Evolutionary conservation across 2,797 vertebrate genomes (phyloP), one percentile per base, ranked within the genome.

Genomic region (Protonibea diacanthus): DNA sequence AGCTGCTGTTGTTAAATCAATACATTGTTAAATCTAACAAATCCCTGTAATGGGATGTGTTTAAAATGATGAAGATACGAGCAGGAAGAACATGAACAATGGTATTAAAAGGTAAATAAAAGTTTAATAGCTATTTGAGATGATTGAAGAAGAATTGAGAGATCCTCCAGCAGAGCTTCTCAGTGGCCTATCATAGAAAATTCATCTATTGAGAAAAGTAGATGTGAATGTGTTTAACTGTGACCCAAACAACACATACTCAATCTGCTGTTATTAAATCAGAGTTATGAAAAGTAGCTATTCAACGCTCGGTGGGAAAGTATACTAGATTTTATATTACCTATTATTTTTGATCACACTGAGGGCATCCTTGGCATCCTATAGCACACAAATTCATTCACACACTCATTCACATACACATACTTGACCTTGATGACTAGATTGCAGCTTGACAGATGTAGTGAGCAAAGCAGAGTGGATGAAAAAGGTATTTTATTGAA

Each of bases 401-500:
- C 49, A 20, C 67, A 40, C 9, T 65, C 47, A 21, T 59, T 1
- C 25, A 29, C 58, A 64, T 12, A 27, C 45, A 73, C 59, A 75
- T 23, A 44, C 66, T 63, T 81, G 78, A 91, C 85, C 83, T 92
- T 84, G 81, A 72, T 81, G 63, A 58, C 52, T 53, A 49, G 51
- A 60, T 72, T 80, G 49, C 65, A 63, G 71, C 15, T 2, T 79
- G 74, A 80, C 78, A 69, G 83, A 86, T 83, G 76, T 67, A 53
- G 78, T 70, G 79, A 72, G 76, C 80, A 72, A 63, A 61, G 56
- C 63, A 66, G 52, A 73, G 79, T 72, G 80, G 89, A 90, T 90
- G 83, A 88, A 91, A 87, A 88, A 83, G 68, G 71, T 71, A 18
- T 82, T 88, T 92, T 86, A 87, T 84, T 88, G 86, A 88, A 88